phyloP scores from a whole-genome alignment of 2,113 vertebrate genomes.

The Catagonus wagneri region DNA sequence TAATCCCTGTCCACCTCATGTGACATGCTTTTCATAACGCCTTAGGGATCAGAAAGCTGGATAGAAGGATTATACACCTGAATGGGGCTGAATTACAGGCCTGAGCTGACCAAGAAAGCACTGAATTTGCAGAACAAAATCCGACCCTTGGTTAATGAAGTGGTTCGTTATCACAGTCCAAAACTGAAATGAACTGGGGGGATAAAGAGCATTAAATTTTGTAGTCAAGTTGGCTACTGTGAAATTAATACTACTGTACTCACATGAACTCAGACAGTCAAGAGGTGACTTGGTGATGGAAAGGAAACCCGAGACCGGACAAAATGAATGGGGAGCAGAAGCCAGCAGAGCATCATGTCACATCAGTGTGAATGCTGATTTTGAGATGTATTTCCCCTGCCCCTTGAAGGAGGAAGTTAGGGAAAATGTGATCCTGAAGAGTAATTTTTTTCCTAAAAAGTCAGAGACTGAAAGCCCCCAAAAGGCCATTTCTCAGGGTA shows the following conservation, averaged over 20 bases:
- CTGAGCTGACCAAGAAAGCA: neutral
- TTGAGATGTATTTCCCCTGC: neutral
- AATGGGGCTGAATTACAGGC: neutral
- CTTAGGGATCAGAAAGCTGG: neutral
- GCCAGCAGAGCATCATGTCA: conserved; percentile 26
- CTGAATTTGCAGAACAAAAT: neutral
- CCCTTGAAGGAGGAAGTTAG: neutral
- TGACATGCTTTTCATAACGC: neutral
- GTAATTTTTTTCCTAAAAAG: conserved; percentile 18
- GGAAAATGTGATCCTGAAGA: neutral
- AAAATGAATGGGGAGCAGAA: neutral
- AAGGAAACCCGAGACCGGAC: conserved; percentile 52
- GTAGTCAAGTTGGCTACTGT: neutral
- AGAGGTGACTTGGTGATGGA: conserved; percentile 1
- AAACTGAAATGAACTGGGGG: neutral
- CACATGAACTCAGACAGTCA: neutral
- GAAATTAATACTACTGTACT: neutral
- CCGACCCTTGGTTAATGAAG: neutral
- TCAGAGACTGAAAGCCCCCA: neutral
- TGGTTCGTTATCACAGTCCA: neutral
- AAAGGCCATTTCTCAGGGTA: neutral
- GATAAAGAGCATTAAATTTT: neutral
- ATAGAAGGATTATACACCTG: neutral
- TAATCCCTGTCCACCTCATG: neutral
- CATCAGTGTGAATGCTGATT: neutral